These are phyloP conservation scores for Ciona savignyi DNA, from an alignment of 23 tunicate species.

Conservation along the genomic window DNA sequence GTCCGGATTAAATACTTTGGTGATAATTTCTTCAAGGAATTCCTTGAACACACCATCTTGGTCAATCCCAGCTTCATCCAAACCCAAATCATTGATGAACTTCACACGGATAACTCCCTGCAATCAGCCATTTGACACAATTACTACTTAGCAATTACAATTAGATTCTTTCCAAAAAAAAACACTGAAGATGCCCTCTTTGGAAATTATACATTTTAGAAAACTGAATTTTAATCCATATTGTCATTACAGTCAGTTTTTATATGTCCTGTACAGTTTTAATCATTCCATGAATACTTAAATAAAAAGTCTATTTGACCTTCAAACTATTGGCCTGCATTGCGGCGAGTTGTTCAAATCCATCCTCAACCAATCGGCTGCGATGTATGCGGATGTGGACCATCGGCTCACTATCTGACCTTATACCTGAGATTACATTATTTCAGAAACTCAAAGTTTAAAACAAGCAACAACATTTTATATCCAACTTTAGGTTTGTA, in stretches of 20 bases:
- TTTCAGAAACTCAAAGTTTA: too few species aligned
- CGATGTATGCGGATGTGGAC: constrained; percentile 59
- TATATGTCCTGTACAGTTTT: too few species aligned
- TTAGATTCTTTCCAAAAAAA: too few species aligned
- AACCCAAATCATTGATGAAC: constrained; percentile 89
- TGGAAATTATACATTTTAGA: too few species aligned
- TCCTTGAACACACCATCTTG: constrained; percentile 99
- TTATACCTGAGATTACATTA: constrained; percentile 22
- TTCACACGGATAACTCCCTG: constrained; percentile 92
- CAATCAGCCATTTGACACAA: too few species aligned
- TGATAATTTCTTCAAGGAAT: constrained; percentile 91
- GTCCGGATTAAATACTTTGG: constrained; percentile 93
- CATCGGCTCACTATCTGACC: constrained; percentile 16
- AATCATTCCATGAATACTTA: too few species aligned
- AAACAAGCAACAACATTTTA: too few species aligned
- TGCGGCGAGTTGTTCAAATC: constrained; percentile 63
- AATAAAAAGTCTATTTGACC: too few species aligned
- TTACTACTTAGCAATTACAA: too few species aligned
- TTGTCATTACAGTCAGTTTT: background rate
- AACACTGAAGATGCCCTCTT: background rate
- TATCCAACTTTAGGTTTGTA: too few species aligned
- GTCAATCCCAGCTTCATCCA: constrained; percentile 98
- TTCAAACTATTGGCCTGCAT: constrained; percentile 33
- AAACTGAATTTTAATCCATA: background rate
- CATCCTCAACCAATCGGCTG: constrained; percentile 84